Conservation (phyloP, 37 sponge, comb jelly and placozoan species). For the Petrosia ficiformis region DNA sequence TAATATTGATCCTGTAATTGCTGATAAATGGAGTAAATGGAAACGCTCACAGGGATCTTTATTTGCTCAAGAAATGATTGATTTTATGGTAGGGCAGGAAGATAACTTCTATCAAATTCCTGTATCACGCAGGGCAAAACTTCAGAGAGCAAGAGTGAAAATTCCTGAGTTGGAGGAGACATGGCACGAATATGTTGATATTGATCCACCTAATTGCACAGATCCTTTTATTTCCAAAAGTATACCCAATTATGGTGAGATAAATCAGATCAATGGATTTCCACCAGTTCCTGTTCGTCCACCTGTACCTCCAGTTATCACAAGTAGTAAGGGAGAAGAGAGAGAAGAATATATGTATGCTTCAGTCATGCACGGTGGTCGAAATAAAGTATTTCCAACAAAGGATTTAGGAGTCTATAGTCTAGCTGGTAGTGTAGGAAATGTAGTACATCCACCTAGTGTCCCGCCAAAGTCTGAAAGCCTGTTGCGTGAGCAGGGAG, state of each 20-base stretch:
- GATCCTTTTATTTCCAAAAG: not conserved
- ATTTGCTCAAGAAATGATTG: slow-evolving; percentile 4
- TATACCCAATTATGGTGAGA: not conserved
- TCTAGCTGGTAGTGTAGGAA: not conserved
- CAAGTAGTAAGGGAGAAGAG: too few species aligned
- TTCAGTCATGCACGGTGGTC: too few species aligned
- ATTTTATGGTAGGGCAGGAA: not conserved
- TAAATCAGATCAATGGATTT: not conserved
- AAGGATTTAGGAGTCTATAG: not conserved
- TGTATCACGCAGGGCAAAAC: not conserved
- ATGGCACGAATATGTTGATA: not conserved
- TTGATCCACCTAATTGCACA: not conserved
- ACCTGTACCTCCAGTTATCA: not conserved
- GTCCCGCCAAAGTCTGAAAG: slow-evolving; percentile 38
- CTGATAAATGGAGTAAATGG: not conserved
- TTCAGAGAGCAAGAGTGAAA: too few species aligned
- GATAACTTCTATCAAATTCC: not conserved
- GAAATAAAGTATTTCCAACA: not conserved
- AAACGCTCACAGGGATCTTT: not conserved
- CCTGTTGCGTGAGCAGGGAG: slow-evolving; percentile 40
- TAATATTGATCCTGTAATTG: not conserved
- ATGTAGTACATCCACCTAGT: slow-evolving; percentile 19
- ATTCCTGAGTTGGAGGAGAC: not conserved
- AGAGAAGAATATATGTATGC: too few species aligned
- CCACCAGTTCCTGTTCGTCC: not conserved